phyloP scores from a whole-genome alignment of 2,888 invertebrate species.

The Myopa testacea region DNA sequence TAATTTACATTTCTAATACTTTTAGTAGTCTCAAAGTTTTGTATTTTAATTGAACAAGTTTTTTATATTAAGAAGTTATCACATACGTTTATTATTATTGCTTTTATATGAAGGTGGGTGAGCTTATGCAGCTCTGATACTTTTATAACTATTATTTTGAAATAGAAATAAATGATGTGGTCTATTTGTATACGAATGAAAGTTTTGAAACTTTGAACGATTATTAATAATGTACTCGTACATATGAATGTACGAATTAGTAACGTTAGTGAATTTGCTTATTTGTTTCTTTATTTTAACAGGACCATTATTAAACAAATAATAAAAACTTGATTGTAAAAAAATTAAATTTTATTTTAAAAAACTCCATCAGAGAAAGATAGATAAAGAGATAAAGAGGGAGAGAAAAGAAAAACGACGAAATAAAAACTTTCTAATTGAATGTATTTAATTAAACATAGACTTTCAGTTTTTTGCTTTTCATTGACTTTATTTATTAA shows the following conservation, averaged over 20 bases:
- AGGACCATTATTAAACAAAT: neutral
- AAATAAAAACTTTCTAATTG: slow-evolving; percentile 24
- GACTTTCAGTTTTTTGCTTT: neutral
- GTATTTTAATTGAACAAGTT: slow-evolving; percentile 18
- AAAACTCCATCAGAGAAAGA: neutral
- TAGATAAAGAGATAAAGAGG: too few species aligned
- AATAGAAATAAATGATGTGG: slow-evolving; percentile 1
- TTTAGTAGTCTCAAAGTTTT: slow-evolving; percentile 40
- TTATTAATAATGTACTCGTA: neutral
- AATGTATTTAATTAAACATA: neutral
- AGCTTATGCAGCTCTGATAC: too few species aligned
- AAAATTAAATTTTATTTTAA: neutral
- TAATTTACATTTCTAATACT: slow-evolving; percentile 18
- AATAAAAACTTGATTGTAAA: neutral
- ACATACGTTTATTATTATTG: slow-evolving; percentile 7
- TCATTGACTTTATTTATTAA: slow-evolving; percentile 6
- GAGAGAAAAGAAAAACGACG: neutral
- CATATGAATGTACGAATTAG: too few species aligned
- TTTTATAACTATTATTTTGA: neutral
- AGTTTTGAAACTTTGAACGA: neutral
- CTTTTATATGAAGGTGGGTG: too few species aligned
- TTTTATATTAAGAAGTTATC: slow-evolving; percentile 23
- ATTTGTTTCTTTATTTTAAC: too few species aligned
- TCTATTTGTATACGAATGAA: neutral
- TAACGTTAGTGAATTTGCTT: too few species aligned